phyloP scores from a whole-genome alignment of 1,140 invertebrate species.

The Halictus rubicundus region DNA sequence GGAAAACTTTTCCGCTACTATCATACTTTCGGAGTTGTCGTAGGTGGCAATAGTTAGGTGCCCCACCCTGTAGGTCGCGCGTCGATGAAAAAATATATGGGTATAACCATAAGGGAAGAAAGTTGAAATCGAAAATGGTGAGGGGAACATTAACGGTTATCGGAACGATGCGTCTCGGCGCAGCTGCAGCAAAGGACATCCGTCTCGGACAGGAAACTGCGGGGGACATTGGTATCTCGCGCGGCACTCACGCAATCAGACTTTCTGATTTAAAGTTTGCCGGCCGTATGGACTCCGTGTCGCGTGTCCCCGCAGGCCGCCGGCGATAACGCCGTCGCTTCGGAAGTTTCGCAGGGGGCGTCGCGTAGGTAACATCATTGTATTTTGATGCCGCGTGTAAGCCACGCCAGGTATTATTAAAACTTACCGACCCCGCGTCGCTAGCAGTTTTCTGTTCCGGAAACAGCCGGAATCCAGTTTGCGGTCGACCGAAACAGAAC shows the following conservation, averaged over 20 bases:
- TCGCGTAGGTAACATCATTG: conserved; percentile 28
- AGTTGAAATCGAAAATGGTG: not conserved
- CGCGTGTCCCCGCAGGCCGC: conserved; percentile 30
- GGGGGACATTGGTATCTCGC: conserved; percentile 20
- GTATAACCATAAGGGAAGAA: not conserved
- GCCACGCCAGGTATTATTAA: conserved; percentile 53
- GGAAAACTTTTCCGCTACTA: too few species aligned
- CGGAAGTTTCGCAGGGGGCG: conserved; percentile 44
- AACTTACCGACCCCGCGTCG: conserved; percentile 36
- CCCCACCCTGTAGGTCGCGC: too few species aligned
- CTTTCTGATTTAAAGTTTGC: conserved; percentile 45
- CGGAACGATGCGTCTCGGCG: conserved; percentile 9
- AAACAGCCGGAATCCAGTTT: conserved; percentile 14
- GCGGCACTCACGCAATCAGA: conserved; percentile 21
- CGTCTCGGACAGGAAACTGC: not conserved
- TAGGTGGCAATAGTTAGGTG: too few species aligned
- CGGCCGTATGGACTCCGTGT: not conserved
- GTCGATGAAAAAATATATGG: not conserved
- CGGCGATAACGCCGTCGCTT: conserved; percentile 48
- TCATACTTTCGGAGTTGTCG: too few species aligned
- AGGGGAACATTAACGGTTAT: not conserved
- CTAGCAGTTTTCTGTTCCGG: conserved; percentile 25
- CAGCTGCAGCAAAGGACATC: not conserved
- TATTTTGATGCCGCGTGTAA: conserved; percentile 42
- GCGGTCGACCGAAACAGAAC: not conserved